A percentile compares a stretch with the other conserved stretches of the same genome.
phyloP scores from a whole-genome alignment of 2,888 invertebrate genomes.

The Orthosia gothica region DNA sequence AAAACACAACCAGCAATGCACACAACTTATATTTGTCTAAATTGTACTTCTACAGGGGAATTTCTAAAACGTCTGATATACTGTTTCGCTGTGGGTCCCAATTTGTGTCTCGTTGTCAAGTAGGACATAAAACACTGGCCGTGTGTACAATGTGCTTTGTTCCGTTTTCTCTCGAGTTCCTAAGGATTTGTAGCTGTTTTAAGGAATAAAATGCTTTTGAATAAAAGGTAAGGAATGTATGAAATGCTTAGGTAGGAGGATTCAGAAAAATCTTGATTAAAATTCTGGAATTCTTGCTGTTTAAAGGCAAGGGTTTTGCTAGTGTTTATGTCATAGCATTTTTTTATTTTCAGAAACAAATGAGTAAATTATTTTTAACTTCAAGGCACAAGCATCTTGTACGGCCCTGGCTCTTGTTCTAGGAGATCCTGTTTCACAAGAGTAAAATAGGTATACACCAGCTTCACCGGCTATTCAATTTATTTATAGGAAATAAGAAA shows the following conservation, averaged over 20 bases:
- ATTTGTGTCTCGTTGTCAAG: slow-evolving; percentile 67
- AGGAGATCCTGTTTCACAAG: background rate
- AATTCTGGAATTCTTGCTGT: background rate
- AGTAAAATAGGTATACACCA: background rate
- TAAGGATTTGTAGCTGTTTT: slow-evolving; percentile 54
- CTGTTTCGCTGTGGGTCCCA: slow-evolving; percentile 63
- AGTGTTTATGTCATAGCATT: background rate
- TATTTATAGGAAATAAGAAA: background rate
- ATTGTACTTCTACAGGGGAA: slow-evolving; percentile 42
- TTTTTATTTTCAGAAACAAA: background rate
- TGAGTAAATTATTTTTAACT: no score
- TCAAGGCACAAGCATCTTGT: background rate
- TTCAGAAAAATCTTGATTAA: background rate
- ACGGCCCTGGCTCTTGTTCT: background rate
- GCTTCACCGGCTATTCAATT: background rate
- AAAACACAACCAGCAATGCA: slow-evolving; percentile 13
- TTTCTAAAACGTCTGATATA: slow-evolving; percentile 58
- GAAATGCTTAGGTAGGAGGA: slow-evolving; percentile 14
- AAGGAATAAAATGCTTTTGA: slow-evolving; percentile 52
- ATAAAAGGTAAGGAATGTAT: slow-evolving; percentile 39
- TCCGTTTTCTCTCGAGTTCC: slow-evolving; percentile 54
- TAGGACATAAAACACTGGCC: slow-evolving; percentile 64
- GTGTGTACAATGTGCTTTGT: slow-evolving; percentile 63
- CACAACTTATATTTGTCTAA: slow-evolving; percentile 45
- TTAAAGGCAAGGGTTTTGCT: background rate